A percentile compares a stretch with the other conserved stretches of the same genome.
These are phyloP conservation scores for Leucopsar rothschildi DNA, from an alignment of 2,113 vertebrate species.

Conservation along the genomic window DNA sequence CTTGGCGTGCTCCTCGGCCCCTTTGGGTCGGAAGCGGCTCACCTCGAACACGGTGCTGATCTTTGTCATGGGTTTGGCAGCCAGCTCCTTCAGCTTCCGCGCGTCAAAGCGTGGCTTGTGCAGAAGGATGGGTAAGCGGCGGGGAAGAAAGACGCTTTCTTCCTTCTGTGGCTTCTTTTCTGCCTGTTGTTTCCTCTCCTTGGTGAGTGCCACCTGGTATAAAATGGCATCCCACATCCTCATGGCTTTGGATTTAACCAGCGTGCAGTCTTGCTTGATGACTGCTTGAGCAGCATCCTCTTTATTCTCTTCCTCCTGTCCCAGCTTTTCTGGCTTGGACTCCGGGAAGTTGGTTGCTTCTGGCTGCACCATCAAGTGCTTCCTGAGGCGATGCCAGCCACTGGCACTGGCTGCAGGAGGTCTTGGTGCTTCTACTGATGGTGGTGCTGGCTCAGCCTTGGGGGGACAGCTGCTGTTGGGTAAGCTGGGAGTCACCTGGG, in stretches of 20 bases:
- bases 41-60: slow-evolving; percentile 75
- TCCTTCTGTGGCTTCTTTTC: neutral
- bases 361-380: slow-evolving; percentile 83
- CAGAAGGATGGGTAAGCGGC: slow-evolving; percentile 83
- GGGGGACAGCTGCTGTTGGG: neutral
- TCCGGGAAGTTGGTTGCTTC: slow-evolving; percentile 68
- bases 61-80: slow-evolving; percentile 77
- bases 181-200: slow-evolving; percentile 56
- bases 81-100: slow-evolving; percentile 86
- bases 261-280: slow-evolving; percentile 27
- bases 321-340: neutral
- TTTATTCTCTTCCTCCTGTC: neutral
- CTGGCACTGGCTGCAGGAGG: slow-evolving; percentile 53
- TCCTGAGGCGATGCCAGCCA: slow-evolving; percentile 84
- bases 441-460: slow-evolving; percentile 24
- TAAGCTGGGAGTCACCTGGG: neutral
- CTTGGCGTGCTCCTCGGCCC: slow-evolving; percentile 74
- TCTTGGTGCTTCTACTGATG: neutral
- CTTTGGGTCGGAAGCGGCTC: slow-evolving; percentile 74
- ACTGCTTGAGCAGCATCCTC: neutral
- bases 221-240: slow-evolving; percentile 94
- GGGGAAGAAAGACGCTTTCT: neutral
- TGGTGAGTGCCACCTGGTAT: slow-evolving; percentile 82
- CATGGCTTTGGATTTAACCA: slow-evolving; percentile 70
- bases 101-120: slow-evolving; percentile 89